Conservation (phyloP, 2,113 vertebrate genomes). For the Forbesichthys papilliferus region DNA sequence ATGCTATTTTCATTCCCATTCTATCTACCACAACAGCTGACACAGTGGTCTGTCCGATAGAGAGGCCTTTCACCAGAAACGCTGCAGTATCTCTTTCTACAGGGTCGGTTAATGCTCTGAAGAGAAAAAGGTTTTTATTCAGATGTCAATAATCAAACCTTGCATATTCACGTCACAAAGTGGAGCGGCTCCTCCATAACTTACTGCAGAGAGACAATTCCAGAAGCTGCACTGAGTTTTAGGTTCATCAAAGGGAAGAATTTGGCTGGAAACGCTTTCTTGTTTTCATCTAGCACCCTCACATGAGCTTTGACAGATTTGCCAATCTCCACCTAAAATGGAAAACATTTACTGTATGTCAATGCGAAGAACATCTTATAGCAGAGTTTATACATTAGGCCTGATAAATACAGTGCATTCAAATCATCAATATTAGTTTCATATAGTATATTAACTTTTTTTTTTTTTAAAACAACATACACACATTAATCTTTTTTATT, state of each 20-base stretch:
- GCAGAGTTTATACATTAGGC: constrained; percentile 16
- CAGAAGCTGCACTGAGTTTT: constrained; percentile 84
- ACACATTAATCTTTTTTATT: too few relatives aligned
- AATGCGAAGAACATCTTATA: neutral
- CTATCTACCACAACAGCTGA: constrained; percentile 81
- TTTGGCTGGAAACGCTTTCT: constrained; percentile 87
- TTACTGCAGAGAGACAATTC: constrained; percentile 88
- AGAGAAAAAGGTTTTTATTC: constrained; percentile 6
- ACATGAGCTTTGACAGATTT: constrained; percentile 88
- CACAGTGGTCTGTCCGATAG: constrained; percentile 88
- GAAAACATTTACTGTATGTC: constrained; percentile 13
- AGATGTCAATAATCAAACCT: constrained; percentile 8
- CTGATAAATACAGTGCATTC: neutral
- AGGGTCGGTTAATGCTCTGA: constrained; percentile 78
- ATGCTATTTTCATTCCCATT: constrained; percentile 79
- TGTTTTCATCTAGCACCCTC: constrained; percentile 87
- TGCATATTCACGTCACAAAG: constrained; percentile 1
- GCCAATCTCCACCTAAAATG: constrained; percentile 91
- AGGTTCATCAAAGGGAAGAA: constrained; percentile 90
- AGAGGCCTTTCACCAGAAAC: constrained; percentile 83
- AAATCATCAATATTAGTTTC: too few relatives aligned
- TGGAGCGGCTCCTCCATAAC: constrained; percentile 37
- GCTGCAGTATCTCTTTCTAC: constrained; percentile 82
- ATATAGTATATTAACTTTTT: neutral
- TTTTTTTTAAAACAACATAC: neutral